phyloP scores from a whole-genome alignment of 2,888 invertebrate genomes.

The Temnothorax rugatulus region DNA sequence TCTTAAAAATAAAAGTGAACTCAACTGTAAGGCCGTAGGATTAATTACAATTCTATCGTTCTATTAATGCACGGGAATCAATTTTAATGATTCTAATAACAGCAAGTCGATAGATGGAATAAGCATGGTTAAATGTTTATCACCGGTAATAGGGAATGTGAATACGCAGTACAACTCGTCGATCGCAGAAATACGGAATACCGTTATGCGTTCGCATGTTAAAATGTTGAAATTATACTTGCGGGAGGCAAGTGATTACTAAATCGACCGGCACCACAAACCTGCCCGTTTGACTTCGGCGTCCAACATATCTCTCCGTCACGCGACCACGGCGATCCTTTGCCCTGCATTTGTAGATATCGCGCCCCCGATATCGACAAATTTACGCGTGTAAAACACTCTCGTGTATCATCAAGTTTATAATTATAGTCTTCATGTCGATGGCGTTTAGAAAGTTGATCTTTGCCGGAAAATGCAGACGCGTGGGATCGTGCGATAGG shows the following conservation, averaged over 20 bases:
- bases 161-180: background rate
- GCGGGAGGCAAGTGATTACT: slow-evolving; percentile 17
- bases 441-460: slow-evolving; percentile 26
- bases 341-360: background rate
- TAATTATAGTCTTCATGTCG: background rate
- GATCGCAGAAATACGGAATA: slow-evolving; percentile 18
- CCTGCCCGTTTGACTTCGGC: background rate
- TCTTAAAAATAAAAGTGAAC: background rate
- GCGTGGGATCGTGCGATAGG: slow-evolving; percentile 3
- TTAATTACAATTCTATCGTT: background rate
- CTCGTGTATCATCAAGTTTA: background rate
- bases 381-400: background rate
- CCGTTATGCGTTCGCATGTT: slow-evolving; percentile 22
- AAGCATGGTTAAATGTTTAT: slow-evolving; percentile 1
- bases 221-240: slow-evolving; percentile 24
- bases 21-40: too few relatives aligned
- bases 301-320: background rate
- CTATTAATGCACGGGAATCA: background rate
- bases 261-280: slow-evolving; percentile 23
- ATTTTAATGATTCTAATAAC: slow-evolving; percentile 11
- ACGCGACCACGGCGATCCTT: background rate
- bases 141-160: background rate
- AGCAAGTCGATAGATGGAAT: background rate
- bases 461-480: slow-evolving; percentile 13
- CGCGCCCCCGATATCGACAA: background rate